Percentiles rank a stretch among this genome's conserved stretches.
phyloP scores from a whole-genome alignment of 2,113 vertebrate species.

The Ardeotis arabs region DNA sequence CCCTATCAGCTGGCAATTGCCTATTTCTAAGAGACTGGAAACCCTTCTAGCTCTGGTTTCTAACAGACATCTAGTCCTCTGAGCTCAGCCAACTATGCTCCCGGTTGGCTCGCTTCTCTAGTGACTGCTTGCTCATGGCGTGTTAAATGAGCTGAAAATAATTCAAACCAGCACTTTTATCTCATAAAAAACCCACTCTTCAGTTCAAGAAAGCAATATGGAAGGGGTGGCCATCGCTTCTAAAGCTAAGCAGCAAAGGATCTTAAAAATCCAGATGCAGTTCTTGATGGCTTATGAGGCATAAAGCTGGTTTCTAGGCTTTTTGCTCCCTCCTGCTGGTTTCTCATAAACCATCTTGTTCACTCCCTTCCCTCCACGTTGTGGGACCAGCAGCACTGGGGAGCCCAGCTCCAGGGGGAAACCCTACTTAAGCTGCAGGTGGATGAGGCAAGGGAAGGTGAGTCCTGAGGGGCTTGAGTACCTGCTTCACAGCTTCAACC shows the following conservation, averaged over 20 bases:
- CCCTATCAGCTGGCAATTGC: not conserved
- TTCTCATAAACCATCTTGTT: not conserved
- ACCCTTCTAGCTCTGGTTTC: not conserved
- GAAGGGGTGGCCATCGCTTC: not conserved
- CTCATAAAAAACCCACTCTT: not conserved
- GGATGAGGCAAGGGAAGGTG: not conserved
- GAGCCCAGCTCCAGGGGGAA: not conserved
- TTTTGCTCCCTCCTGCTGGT: not conserved
- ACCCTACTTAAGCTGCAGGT: not conserved
- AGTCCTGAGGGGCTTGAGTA: not conserved
- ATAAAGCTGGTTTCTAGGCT: not conserved
- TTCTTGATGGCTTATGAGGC: not conserved
- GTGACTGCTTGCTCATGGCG: not conserved
- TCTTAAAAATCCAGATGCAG: not conserved
- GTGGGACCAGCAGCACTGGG: not conserved
- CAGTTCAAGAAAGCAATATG: not conserved
- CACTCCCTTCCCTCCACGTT: fast-evolving
- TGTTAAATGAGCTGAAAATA: not conserved
- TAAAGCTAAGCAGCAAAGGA: not conserved
- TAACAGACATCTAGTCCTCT: not conserved
- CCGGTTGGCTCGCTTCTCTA: not conserved
- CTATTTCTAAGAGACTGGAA: not conserved
- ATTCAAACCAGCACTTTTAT: not conserved
- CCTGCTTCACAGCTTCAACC: not conserved
- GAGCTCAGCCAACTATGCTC: not conserved